Evolutionary conservation across 1,140 invertebrate species (phyloP).

Genomic region (Chrysomallon squamiferum): DNA sequence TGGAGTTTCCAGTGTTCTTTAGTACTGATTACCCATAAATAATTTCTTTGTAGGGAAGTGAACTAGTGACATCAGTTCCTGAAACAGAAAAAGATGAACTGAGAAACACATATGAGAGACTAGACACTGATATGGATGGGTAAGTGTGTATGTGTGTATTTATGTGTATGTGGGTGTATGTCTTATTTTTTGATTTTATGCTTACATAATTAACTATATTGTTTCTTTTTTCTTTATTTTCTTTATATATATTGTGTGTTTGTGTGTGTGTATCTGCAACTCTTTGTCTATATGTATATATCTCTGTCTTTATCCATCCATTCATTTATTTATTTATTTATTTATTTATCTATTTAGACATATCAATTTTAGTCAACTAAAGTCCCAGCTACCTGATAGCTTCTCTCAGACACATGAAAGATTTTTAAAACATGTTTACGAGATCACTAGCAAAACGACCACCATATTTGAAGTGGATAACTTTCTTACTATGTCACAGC

Average conservation of each 20-base stretch:
- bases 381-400: conserved; percentile 38
- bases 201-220: no score
- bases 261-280: no score
- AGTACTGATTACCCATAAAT: no score
- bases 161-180: no score
- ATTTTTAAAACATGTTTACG: conserved; percentile 50
- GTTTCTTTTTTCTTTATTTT: no score
- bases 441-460: conserved; percentile 45
- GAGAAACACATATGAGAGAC: conserved; percentile 36
- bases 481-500: conserved; percentile 43
- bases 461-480: conserved; percentile 49
- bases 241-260: no score
- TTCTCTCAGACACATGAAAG: conserved; percentile 30
- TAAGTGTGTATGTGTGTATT: no score
- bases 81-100: conserved; percentile 31
- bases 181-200: no score
- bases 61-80: conserved; percentile 26
- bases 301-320: no score
- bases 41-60: conserved; percentile 26
- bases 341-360: conserved; percentile 31
- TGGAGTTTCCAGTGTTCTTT: no score
- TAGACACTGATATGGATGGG: conserved; percentile 51
- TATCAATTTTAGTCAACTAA: conserved; percentile 40
- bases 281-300: no score
- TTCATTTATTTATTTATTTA: no score